Base-by-base conservation (phyloP, 2,113 vertebrate genomes). In the Cranoglanis bouderius region DNA sequence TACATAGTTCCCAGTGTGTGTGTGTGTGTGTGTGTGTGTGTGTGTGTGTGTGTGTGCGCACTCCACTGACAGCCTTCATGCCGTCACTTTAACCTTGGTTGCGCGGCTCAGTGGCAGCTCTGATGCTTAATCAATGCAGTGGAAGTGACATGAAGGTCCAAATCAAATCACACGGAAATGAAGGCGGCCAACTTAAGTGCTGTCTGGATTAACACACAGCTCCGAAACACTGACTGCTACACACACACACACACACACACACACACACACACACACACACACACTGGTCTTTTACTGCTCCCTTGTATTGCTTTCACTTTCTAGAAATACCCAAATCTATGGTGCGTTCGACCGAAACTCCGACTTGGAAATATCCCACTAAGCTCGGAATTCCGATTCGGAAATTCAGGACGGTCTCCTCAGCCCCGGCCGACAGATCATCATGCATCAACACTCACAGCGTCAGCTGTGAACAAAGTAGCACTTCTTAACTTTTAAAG, bases 81-180 rank as follows among this genome's bases (percentile, higher is more conserved):
- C 91, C 94, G 93, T 91, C 92, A 95, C 95, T 95, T 95, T 96
- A 93, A 95, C 97, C 96, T 96, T 95, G 78, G 91, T 95, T 93
- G 96, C 95, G 93, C 94, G 92, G 92, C 92, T 93, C 95, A 91
- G 95, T 95, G 94, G 96, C 95, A 94, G 83, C 94, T 93, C 86
- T 94, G 96, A 96, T 94, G 96, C 95, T 96, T 97, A 97, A 98
- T 98, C 97, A 97, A 97, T 98, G 96, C 95, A 94, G 94, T 95
- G 95, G 95, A 96, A 97, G 97, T 96, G 97, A 97, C 97, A 97
- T 97, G 97, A 97, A 92, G 93, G 95, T 96, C 96, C 96, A 97
- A 98, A 98, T 97, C 97, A 97, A 97, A 98, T 98, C 97, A 98
- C 96, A 97, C 96, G 96, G 95, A 97, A 97, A 97, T 94, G 94